Evolutionary conservation across 1,140 invertebrate genomes (phyloP), one percentile per base, ranked within the genome.

Genomic region (Drosophila teissieri): DNA sequence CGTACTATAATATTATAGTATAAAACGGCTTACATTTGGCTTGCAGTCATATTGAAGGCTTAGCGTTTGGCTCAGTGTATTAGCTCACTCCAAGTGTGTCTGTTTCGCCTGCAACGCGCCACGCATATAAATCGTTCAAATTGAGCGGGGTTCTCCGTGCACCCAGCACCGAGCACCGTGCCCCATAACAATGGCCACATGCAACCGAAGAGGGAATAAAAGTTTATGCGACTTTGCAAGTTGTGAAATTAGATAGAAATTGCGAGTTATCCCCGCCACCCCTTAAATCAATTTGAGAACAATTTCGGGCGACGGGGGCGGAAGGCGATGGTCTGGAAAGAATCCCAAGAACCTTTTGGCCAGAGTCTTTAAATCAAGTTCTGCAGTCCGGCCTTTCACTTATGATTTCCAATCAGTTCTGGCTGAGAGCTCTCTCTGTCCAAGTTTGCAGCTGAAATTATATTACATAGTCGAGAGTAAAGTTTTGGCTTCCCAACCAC

Each of bases 71-170:
- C 12, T 39, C 37, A 39, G 14, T 14, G 11, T 17, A 19, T n/a
- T 15, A 5, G 5, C 19, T 14, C 39, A 7, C 3, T 27, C 17
- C 10, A 34, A 11, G 27, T 14, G n/a, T 14, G 4, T 37, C 37
- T 34, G 12, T 53, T 34, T 31, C 40, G 8, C 56, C 19, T 1
- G 45, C 65, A 51, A 37, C 63, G 68, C 80, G 68, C 63, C 77
- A 46, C 53, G 78, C 78, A 78, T 81, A 86, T 86, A 78, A 85
- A 86, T 74, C 82, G 68, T 49, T 74, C 54, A 65, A 70, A 73
- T 73, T 61, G 65, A 22, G 60, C 60, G 24, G 12, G 24, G 48
- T 51, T n/a, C 48, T 17, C 48, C 24, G n/a, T 17, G 48, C 48
- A 17, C 24, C 24, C 2, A 11, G 15, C 27, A 15, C 48, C 45